Evolutionary conservation across 2,888 invertebrate genomes (phyloP), one percentile per base, ranked within the genome.

Genomic region (Agrotis puta): DNA sequence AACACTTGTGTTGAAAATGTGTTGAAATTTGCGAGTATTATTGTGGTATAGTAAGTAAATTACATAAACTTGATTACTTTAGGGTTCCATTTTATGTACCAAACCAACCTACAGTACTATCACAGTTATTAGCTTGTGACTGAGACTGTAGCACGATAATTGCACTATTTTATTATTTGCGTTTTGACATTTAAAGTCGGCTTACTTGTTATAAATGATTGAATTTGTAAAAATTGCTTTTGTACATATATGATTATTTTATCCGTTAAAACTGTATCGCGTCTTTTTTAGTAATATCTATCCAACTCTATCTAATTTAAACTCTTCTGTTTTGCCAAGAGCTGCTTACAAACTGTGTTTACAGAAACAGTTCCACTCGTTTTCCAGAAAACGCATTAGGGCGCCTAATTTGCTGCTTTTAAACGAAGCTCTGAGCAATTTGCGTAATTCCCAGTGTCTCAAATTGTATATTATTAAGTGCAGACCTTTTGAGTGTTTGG

Each of bases 381-480:
- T 50, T 77, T 81, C 82, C 73, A 51, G 66, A 82, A 84, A 72
- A 61, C 51, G 43, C 27, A 69, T 72, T 57, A 73, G 62, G 70
- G 56, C 48, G 43, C 66, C 69, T 71, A 81, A 83, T 75, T 83
- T 78, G 54, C 63, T 20, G 58, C 48, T 62, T 73, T 81, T 61
- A 71, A 61, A 78, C 58, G 62, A 47, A 62, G 74, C 48, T 54
- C 48, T 47, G 47, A 24, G 64, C 58, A 75, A 84, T 78, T 70
- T 81, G 51, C 70, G 64, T 73, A 81, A 83, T 82, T 77, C 66
- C 16, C 73, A 75, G 73, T 74, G 54, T 71, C 43, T 57, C 53
- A 69, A 84, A 82, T 84, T 83, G 45, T 77, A 73, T 66, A 62
- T 64, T 69, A 81, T 74, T 74, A 82, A 50, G 61, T 48, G 50